Conservation (phyloP, 2,888 invertebrate genomes). For the Eupithecia dodoneata region DNA sequence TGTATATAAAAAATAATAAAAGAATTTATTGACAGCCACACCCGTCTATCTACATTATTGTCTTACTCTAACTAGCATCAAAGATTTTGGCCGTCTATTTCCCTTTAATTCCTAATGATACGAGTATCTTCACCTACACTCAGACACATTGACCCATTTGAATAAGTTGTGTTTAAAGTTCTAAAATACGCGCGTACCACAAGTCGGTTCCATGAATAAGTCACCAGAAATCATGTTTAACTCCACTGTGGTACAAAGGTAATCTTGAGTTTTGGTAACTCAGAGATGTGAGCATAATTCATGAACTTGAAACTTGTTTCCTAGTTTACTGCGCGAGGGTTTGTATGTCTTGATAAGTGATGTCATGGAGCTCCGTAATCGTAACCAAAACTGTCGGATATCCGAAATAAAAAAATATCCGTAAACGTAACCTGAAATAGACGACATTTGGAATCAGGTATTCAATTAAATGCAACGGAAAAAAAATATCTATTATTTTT, state of each 20-base stretch:
- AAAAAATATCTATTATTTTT: no score
- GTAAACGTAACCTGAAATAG: no score
- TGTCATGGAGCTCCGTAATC: no score
- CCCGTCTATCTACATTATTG: background rate
- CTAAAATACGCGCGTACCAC: background rate
- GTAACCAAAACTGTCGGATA: no score
- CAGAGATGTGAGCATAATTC: slow-evolving; percentile 10
- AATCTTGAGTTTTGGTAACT: slow-evolving; percentile 35
- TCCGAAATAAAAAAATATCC: no score
- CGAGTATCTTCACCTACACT: background rate
- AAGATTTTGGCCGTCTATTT: background rate
- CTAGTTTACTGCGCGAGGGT: background rate
- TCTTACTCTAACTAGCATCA: background rate
- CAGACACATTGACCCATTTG: background rate
- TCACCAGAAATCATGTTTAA: slow-evolving; percentile 11
- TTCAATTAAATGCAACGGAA: no score
- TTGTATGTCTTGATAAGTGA: background rate
- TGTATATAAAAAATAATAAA: background rate
- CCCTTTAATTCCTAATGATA: background rate
- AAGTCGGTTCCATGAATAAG: slow-evolving; percentile 21
- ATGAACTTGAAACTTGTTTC: slow-evolving; percentile 6
- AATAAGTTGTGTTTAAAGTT: background rate
- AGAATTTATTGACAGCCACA: no score
- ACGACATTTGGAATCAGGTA: no score
- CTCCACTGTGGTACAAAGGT: slow-evolving; percentile 22